Evolutionary conservation across 2,113 vertebrate genomes (phyloP).

Genomic region (Zapornia atra): DNA sequence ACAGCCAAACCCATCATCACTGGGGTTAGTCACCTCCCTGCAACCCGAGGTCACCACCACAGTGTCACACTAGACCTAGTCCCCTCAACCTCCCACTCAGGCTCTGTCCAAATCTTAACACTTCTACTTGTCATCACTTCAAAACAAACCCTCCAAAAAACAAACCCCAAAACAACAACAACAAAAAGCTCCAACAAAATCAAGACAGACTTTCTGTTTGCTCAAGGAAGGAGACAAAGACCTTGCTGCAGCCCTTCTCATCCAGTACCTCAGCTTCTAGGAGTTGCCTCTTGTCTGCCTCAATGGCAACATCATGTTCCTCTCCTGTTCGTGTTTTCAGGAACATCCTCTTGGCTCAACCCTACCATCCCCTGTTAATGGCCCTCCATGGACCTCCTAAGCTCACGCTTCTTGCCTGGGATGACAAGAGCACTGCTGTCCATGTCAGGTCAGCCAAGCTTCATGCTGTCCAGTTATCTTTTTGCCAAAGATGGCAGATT

Average conservation of each 20-base stretch:
- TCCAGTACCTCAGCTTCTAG: background rate
- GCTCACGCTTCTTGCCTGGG: background rate
- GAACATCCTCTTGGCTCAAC: background rate
- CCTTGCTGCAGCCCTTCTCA: background rate
- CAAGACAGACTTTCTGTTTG: background rate
- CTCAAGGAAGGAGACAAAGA: background rate
- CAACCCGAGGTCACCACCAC: background rate
- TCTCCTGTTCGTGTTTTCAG: background rate
- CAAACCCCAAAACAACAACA: too few species aligned
- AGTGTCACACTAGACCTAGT: background rate
- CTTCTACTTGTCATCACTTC: background rate
- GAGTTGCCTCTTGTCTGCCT: background rate
- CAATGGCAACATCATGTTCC: background rate
- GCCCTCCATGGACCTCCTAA: background rate
- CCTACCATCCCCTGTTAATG: background rate
- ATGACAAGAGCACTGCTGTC: background rate
- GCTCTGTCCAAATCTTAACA: background rate
- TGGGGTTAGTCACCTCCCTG: background rate
- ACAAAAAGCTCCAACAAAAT: background rate
- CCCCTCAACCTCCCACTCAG: background rate
- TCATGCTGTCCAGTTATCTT: background rate
- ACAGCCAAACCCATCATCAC: background rate
- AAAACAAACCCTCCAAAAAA: too few species aligned
- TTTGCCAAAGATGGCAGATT: background rate
- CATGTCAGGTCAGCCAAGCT: accelerated